A percentile compares a stretch with the other conserved stretches of the same genome.
Evolutionary conservation across 2,888 invertebrate genomes (phyloP).

Genomic region (Amitus sp.): DNA sequence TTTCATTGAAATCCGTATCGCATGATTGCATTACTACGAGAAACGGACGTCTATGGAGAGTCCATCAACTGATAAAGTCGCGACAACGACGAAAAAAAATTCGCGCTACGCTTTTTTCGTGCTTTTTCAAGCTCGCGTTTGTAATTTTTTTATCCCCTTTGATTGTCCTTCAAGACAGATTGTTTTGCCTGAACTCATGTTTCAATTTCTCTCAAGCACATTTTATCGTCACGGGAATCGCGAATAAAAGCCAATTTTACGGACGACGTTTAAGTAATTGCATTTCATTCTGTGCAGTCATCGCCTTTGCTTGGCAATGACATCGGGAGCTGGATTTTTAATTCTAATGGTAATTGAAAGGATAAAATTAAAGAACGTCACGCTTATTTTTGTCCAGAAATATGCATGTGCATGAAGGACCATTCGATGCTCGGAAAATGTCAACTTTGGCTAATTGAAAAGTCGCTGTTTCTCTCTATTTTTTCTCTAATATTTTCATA

Average conservation of each 20-base stretch:
- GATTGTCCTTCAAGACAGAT: neutral
- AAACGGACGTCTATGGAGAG: no score
- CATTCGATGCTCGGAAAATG: no score
- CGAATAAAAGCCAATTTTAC: slow-evolving; percentile 6
- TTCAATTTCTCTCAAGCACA: slow-evolving; percentile 9
- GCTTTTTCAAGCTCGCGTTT: neutral
- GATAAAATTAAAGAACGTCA: neutral
- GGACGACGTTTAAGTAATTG: slow-evolving; percentile 10
- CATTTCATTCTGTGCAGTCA: slow-evolving; percentile 4
- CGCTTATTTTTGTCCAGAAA: slow-evolving; percentile 1
- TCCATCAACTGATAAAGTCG: neutral
- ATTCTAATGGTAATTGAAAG: slow-evolving; percentile 6
- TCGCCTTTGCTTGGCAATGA: slow-evolving; percentile 5
- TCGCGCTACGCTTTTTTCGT: no score
- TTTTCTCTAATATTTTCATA: slow-evolving; percentile 3
- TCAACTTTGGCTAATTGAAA: no score
- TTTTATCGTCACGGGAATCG: neutral
- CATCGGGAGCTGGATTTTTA: slow-evolving; percentile 5
- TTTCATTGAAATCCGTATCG: slow-evolving; percentile 23
- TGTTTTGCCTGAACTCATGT: slow-evolving; percentile 2
- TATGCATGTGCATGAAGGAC: neutral
- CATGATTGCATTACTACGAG: neutral
- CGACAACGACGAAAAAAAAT: no score
- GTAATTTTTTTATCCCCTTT: no score
- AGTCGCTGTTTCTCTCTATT: no score